Base-by-base conservation (phyloP, 30 jellyfish, hydroid and myxozoan genomes). In the Hydra vulgaris region DNA sequence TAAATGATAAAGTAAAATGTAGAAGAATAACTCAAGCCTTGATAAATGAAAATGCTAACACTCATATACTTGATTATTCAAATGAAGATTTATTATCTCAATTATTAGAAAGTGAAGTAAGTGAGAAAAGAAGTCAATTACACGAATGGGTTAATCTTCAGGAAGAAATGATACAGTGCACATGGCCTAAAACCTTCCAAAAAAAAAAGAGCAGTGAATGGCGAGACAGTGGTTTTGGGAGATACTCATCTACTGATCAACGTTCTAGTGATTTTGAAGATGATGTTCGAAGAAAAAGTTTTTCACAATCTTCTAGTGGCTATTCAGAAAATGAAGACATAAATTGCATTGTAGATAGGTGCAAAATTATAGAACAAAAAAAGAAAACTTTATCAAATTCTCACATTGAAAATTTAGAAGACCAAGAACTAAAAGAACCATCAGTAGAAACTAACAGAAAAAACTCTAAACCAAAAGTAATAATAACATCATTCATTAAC, bases 171-270 rank as follows among this genome's bases (percentile, higher is more conserved):
- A 95, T 87, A 18, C 84, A 81, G 61, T 93, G 96, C 86, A 27
- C 77, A 53, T 93, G 99, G 99, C 83, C 90, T 17, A 61, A 22
- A 18, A 23, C 27, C 19, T n/a, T 18, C 69, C 66, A 25, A 15
- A 26, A 25, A 75, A 27, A 80, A 0, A 67, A 70, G 22, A 27
- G 78, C 27, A 18, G 15, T 7, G 78, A 53, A 27, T 27, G 74
- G 56, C 52, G 78, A 77, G 99, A 93, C 52, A 93, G 99, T 84
- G 99, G 99, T 18, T 83, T 93, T 15, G 99, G 99, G 23, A 87
- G 77, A 53, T 79, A 92, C 18, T 92, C 98, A 1, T 83, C 95
- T 1, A 86, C 98, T 15, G 98, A 92, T 25, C 91, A 89, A 23
- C 80, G 89, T 40, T 27, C 87, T 7, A 92, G 98, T 54, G 98